Evolutionary conservation across 30 jellyfish, hydroid and myxozoan species (phyloP).

Genomic region (Phacellophora camtschatica): DNA sequence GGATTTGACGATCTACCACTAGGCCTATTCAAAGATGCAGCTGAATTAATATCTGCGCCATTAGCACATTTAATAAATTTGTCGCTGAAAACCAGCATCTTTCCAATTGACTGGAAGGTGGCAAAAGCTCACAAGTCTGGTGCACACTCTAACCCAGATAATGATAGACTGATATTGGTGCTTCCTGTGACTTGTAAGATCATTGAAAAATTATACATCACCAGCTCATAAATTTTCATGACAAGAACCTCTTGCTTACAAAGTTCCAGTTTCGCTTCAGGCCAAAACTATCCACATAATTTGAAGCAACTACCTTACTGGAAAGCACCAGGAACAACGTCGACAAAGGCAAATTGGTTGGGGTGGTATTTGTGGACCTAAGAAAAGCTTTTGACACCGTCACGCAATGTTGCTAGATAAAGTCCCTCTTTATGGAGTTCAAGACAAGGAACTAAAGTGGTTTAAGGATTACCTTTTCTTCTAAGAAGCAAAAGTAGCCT

Average conservation of each 20-base stretch:
- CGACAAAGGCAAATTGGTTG: constrained; percentile 35
- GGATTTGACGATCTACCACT: constrained; percentile 10
- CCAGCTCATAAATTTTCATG: neutral
- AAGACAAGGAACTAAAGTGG: constrained; percentile 50
- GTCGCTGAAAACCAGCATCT: no score
- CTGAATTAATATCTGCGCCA: no score
- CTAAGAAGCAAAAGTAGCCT: constrained; percentile 1
- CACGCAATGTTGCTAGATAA: constrained; percentile 36
- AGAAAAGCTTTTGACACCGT: constrained; percentile 40
- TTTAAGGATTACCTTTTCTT: constrained; percentile 42
- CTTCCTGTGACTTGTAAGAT: constrained; percentile 22
- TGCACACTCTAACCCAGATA: constrained; percentile 29
- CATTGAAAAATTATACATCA: neutral
- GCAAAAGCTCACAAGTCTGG: no score
- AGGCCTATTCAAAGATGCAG: neutral
- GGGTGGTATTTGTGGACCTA: constrained; percentile 24
- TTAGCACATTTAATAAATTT: no score
- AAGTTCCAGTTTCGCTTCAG: constrained; percentile 45
- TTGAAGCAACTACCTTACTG: constrained; percentile 36
- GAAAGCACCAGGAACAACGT: constrained; percentile 35
- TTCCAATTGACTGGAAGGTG: neutral
- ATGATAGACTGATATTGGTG: constrained; percentile 20
- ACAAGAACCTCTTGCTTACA: constrained; percentile 29
- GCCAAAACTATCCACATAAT: constrained; percentile 27
- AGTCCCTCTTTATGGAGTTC: constrained; percentile 39